Evolutionary conservation across 2,888 invertebrate genomes (phyloP).

Genomic region (Volucella zonaria): DNA sequence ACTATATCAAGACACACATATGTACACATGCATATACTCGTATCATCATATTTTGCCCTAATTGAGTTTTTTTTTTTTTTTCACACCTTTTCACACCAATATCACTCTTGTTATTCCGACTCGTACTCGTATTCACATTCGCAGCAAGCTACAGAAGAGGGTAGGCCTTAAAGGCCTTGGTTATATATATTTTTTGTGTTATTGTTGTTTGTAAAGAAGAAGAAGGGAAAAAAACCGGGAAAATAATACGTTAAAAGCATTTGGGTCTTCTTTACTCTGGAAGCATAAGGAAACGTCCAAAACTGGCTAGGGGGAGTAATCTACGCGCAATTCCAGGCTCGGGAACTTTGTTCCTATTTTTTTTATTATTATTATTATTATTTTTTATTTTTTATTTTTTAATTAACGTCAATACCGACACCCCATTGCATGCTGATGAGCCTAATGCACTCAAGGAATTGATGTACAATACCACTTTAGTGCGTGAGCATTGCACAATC

Average conservation of each 20-base stretch:
- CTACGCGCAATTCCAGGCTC: conserved; percentile 11
- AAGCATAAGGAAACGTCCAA: conserved; percentile 15
- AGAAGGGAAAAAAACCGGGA: background rate
- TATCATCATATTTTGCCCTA: conserved; percentile 44
- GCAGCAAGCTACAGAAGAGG: conserved; percentile 16
- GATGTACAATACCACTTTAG: background rate
- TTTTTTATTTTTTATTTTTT: conserved; percentile 19
- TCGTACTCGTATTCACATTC: background rate
- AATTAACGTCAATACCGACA: conserved; percentile 50
- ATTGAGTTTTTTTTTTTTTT: conserved; percentile 45
- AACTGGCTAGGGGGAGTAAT: background rate
- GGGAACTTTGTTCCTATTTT: background rate
- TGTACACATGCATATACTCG: background rate
- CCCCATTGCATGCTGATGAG: conserved; percentile 36
- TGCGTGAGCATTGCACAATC: conserved; percentile 31
- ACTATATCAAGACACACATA: too few relatives aligned
- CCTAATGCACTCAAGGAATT: background rate
- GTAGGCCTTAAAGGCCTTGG: background rate
- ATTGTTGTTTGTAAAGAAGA: conserved; percentile 17
- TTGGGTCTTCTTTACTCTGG: conserved; percentile 38
- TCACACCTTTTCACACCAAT: conserved; percentile 57
- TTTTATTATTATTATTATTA: background rate
- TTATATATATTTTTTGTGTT: background rate
- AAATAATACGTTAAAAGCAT: conserved; percentile 51
- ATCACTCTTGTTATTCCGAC: conserved; percentile 28